A percentile compares a stretch with the other conserved stretches of the same genome.
Evolutionary conservation across 2,797 vertebrate genomes (phyloP).

Genomic region (Salmo trutta): DNA sequence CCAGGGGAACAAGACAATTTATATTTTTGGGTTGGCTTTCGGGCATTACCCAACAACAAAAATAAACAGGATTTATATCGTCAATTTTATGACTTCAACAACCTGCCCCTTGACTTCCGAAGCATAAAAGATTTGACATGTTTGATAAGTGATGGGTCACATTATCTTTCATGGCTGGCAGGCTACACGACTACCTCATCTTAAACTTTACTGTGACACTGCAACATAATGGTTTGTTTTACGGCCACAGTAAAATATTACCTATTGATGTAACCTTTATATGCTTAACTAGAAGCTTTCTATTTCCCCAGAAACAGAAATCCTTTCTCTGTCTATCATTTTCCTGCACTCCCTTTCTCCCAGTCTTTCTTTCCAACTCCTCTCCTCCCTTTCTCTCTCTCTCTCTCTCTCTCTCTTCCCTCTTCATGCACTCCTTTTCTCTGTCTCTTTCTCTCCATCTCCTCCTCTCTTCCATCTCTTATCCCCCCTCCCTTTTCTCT

Average conservation of each 20-base stretch:
- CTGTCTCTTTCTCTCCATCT: background rate
- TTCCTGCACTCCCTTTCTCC: background rate
- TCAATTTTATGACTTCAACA: slow-evolving; percentile 4
- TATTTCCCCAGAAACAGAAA: no score
- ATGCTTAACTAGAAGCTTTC: no score
- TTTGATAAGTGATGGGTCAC: slow-evolving; percentile 20
- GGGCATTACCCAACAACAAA: background rate
- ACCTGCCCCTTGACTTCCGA: slow-evolving; percentile 21
- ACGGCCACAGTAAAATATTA: no score
- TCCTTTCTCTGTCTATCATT: no score
- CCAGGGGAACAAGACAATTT: background rate
- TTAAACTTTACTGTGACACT: no score
- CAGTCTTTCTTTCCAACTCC: slow-evolving; percentile 14
- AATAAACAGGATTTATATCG: slow-evolving; percentile 21
- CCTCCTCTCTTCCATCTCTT: background rate
- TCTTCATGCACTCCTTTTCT: background rate
- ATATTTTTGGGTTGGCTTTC: background rate
- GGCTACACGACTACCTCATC: no score
- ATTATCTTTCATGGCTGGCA: no score
- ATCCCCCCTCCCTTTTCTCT: background rate
- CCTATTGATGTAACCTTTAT: no score
- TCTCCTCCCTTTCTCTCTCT: background rate
- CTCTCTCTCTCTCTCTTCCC: background rate
- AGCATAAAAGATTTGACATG: slow-evolving; percentile 14
- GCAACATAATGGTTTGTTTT: no score